Conservation (phyloP, 2,797 vertebrate species). For the Micropoecilia bifurca region DNA sequence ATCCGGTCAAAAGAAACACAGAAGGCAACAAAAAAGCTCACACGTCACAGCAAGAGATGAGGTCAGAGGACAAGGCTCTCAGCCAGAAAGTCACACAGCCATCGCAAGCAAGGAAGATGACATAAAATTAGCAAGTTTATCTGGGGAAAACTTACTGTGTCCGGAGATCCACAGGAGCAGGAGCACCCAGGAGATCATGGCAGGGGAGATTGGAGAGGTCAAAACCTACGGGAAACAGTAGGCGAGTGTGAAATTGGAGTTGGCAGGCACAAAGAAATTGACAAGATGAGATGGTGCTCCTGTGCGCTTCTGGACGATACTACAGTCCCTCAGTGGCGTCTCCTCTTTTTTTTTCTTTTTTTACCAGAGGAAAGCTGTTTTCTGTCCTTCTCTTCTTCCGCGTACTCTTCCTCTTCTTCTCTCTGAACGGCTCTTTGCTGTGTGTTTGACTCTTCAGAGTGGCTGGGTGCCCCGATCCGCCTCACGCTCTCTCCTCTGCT, state of each 20-base stretch:
- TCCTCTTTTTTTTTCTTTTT: slow-evolving; percentile 53
- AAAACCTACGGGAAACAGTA: slow-evolving; percentile 73
- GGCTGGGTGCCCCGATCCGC: slow-evolving; percentile 54
- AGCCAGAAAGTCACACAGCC: slow-evolving; percentile 48
- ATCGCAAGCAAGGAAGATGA: slow-evolving; percentile 37
- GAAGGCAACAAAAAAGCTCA: slow-evolving; percentile 38
- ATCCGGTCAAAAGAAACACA: slow-evolving; percentile 29
- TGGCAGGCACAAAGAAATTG: slow-evolving; percentile 67
- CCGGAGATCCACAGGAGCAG: slow-evolving; percentile 75
- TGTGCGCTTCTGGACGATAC: slow-evolving; percentile 71
- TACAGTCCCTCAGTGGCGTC: slow-evolving; percentile 71
- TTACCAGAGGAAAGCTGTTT: slow-evolving; percentile 67
- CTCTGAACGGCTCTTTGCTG: slow-evolving; percentile 23
- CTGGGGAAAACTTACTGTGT: slow-evolving; percentile 75
- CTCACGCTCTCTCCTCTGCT: slow-evolving; percentile 66
- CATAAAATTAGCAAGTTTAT: slow-evolving; percentile 53
- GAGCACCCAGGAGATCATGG: slow-evolving; percentile 77
- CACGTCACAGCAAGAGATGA: slow-evolving; percentile 44
- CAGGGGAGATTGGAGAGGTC: slow-evolving; percentile 55
- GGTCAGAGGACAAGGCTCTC: slow-evolving; percentile 36
- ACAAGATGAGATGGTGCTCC: slow-evolving; percentile 71
- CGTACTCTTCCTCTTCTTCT: slow-evolving; percentile 21
- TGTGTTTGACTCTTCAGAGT: slow-evolving; percentile 67
- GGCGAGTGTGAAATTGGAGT: slow-evolving; percentile 77
- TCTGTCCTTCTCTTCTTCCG: slow-evolving; percentile 55